Base-by-base conservation (phyloP, 2,113 vertebrate genomes). In the Chionis minor region DNA sequence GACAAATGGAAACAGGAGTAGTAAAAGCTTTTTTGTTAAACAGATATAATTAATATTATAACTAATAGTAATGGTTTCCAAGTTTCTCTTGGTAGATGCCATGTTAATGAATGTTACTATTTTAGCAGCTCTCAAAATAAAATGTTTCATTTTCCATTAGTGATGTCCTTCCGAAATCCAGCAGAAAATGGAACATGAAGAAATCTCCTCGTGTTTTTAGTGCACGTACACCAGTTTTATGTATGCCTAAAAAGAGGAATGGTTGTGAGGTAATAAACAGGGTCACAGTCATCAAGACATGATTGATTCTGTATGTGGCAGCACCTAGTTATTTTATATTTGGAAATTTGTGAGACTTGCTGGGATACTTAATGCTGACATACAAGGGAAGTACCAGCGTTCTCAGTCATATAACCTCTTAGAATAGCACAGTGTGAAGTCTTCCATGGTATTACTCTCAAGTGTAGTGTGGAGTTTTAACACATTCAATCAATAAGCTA, bases 51-150 rank as follows among this genome's bases (percentile, higher is more conserved):
- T 90, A 92, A 20, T 91, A 88, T 90, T 82, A 82, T 51, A 66
- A 71, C 62, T 93, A 88, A 93, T 96, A 91, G 90, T 94, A 74
- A 90, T 95, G 90, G 67, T 80, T 63, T 63, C 30, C 40, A 33
- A 69, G 88, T 85, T 96, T 88, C 42, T 82, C 62, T 94, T 93
- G 52, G 3, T 90, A n/a, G 28, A 85, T 56, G 58, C 58, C 83
- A 42, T 63, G 54, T 90, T 88, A 78, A 52, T 51, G 70, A 80
- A 62, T 65, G 33, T 45, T 77, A 26, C 44, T 28, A 12, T 84
- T 84, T 82, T 26, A 42, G 33, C 12, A 83, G 30, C 23, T 71
- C 69, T 81, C 59, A 69, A 88, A 71, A 84, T 26, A 27, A 65
- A 52, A 32, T 54, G 38, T 56, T 66, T 7, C 5, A 1, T 73